These are phyloP conservation scores for Phaenicophaeus curvirostris DNA, from an alignment of 2,797 vertebrate species.

Conservation along the genomic window DNA sequence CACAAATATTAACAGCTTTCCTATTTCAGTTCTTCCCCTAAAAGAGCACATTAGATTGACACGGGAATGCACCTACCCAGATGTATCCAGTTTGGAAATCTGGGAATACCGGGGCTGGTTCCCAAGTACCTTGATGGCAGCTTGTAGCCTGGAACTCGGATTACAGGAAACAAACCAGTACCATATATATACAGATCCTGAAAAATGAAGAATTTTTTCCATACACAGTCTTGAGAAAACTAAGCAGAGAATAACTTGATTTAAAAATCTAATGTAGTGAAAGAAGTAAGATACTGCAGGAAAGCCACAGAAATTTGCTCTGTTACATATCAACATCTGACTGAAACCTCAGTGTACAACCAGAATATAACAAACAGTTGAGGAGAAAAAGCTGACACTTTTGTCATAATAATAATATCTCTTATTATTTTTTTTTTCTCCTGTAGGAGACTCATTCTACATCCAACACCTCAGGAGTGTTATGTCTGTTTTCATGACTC, in stretches of 20 bases:
- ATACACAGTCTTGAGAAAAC: neutral
- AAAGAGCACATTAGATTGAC: neutral
- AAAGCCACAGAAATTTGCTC: neutral
- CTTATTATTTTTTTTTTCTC: neutral
- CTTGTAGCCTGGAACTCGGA: neutral
- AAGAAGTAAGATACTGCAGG: neutral
- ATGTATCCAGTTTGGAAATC: neutral
- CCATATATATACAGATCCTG: neutral
- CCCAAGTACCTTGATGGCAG: neutral
- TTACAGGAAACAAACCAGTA: neutral
- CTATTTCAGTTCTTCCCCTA: neutral
- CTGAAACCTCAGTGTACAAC: neutral
- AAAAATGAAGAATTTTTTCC: neutral
- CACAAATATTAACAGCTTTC: neutral
- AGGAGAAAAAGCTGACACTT: neutral
- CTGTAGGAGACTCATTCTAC: conserved; percentile 88
- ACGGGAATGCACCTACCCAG: neutral
- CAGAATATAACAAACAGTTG: neutral
- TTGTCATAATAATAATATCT: neutral
- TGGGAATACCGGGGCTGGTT: neutral
- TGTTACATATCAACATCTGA: neutral
- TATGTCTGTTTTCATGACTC: conserved; percentile 98
- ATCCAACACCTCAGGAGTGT: conserved; percentile 92
- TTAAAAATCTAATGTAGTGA: neutral
- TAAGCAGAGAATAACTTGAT: neutral